A percentile compares a stretch with the other conserved stretches of the same genome.
Conservation (phyloP, 2,888 invertebrate genomes). For the Holacanthella duospinosa region DNA sequence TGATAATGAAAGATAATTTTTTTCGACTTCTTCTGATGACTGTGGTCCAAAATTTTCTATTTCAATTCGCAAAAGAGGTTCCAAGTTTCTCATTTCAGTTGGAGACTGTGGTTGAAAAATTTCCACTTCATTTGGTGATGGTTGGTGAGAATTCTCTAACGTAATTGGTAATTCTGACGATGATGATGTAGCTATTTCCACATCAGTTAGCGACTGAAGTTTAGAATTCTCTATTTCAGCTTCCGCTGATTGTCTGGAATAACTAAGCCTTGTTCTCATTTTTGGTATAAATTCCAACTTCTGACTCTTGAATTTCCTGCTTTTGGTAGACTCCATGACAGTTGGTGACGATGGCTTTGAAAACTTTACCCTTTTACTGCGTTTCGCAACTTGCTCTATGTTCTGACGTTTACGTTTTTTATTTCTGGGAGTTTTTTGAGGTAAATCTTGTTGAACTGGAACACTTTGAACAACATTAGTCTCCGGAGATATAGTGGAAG, state of each 20-base stretch:
- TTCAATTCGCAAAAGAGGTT: too few relatives aligned
- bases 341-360: not conserved
- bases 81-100: too few relatives aligned
- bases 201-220: too few relatives aligned
- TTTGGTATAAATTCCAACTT: too few relatives aligned
- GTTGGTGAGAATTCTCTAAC: not conserved
- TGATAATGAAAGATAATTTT: too few relatives aligned
- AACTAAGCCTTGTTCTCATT: not conserved
- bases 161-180: not conserved
- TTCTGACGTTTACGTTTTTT: not conserved
- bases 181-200: too few relatives aligned
- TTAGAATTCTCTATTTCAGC: too few relatives aligned
- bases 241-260: too few relatives aligned
- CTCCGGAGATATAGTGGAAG: not conserved
- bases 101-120: not conserved
- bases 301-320: too few relatives aligned
- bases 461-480: not conserved
- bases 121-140: not conserved
- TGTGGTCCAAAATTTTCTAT: too few relatives aligned
- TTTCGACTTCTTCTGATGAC: too few relatives aligned
- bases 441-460: not conserved
- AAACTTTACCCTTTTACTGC: not conserved
- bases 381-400: not conserved
- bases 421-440: not conserved
- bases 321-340: too few relatives aligned